Evolutionary conservation across 2,888 invertebrate genomes (phyloP), one percentile per base, ranked within the genome.

Genomic region (Eucriotettix oculatus): DNA sequence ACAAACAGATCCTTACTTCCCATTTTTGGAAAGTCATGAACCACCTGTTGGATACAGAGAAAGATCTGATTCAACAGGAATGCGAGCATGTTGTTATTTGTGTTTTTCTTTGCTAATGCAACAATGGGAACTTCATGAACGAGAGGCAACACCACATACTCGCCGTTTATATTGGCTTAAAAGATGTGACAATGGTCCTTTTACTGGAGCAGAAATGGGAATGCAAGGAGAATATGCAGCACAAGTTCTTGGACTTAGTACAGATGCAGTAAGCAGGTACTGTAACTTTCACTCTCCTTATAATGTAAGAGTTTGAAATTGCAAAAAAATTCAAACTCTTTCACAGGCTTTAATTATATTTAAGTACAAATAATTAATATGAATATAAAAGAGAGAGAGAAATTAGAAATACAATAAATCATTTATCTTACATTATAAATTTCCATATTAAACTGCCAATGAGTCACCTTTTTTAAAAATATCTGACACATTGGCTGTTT

Each of bases 121-220:
- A 72, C 95, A 95, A 75, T 95, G 95, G 95, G 90, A 94, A 68
- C 82, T 86, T 64, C 90, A 90, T 73, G 94, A 95, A 75, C 78
- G 86, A 54, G 87, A 86, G 68, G 85, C 84, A 70, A 87, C 89
- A 67, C 92, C 94, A 1, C 87, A 90, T 72, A 80, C 84, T 65
- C 91, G 93, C 72, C 78, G 95, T 59, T 81, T 94, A 69, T 95
- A 95, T 71, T 94, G 94, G 87, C 79, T 94, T 76, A 95, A 95
- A 74, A 78, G 95, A 67, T 84, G 88, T 66, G 94, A 95, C 71
- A 90, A 92, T 69, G 90, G 92, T 63, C 87, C 88, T 0, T 94
- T 88, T 69, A 92, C 90, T 42, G 87, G 91, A 5, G 90, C 91
- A 1, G 92, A 91, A 73, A 88, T 93, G 84, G 83, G 86, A 58